phyloP scores from a whole-genome alignment of 2,113 vertebrate genomes.

The Zosterops borbonicus region DNA sequence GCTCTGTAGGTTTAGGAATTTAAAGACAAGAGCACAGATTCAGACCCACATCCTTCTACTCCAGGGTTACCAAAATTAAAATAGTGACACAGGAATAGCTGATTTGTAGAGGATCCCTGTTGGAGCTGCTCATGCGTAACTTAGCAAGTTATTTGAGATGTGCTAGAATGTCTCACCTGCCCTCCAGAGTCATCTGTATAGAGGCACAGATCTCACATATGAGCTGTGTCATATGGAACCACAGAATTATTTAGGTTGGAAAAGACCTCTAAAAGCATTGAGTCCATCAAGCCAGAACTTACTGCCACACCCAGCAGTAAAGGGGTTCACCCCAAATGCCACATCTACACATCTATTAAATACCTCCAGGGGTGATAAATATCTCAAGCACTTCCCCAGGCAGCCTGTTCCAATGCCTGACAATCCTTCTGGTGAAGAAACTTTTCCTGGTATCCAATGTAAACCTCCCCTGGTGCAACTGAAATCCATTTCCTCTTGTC shows the following conservation, averaged over 20 bases:
- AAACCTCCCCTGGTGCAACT: background rate
- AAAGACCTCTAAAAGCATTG: background rate
- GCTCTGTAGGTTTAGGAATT: background rate
- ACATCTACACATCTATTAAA: background rate
- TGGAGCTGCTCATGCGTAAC: background rate
- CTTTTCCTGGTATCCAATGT: too few relatives aligned
- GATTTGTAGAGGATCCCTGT: background rate
- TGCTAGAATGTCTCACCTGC: background rate
- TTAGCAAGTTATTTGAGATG: background rate
- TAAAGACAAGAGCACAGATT: background rate
- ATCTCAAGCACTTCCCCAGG: background rate
- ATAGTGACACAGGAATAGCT: background rate
- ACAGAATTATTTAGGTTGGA: background rate
- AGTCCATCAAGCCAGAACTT: too few relatives aligned
- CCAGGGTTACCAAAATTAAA: background rate
- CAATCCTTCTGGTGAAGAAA: too few relatives aligned
- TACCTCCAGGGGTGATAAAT: background rate
- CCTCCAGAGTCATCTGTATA: background rate
- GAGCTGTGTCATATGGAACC: background rate
- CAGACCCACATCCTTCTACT: background rate
- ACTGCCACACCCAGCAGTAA: background rate
- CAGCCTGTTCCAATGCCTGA: background rate
- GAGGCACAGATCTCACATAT: background rate
- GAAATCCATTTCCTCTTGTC: background rate
- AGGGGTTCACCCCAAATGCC: background rate